A percentile compares a stretch with the other conserved stretches of the same genome.
Evolutionary conservation across 2,888 invertebrate genomes (phyloP).

Genomic region (Drosophila siamana): DNA sequence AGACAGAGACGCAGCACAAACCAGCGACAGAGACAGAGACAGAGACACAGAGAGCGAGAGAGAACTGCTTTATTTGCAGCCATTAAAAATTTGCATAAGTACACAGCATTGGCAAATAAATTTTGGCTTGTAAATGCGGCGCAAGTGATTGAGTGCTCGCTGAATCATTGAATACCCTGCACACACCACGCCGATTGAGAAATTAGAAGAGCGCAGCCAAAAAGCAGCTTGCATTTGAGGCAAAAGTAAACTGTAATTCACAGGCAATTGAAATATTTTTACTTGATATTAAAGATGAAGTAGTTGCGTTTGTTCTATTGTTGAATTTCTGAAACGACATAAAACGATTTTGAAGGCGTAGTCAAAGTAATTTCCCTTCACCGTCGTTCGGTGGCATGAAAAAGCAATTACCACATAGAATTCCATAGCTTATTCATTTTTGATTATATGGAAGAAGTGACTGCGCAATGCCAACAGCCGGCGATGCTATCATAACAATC

Average conservation of each 20-base stretch:
- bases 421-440: neutral
- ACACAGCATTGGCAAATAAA: constrained; percentile 47
- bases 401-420: neutral
- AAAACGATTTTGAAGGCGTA: no score
- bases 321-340: no score
- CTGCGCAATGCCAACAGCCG: constrained; percentile 12
- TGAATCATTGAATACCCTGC: constrained; percentile 38
- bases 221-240: no score
- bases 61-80: constrained; percentile 51
- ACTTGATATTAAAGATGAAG: no score
- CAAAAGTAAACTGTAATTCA: no score
- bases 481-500: constrained; percentile 22
- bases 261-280: no score
- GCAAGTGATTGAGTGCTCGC: constrained; percentile 15
- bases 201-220: neutral
- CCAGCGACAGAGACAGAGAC: neutral
- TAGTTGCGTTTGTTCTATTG: no score
- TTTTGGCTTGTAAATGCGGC: constrained; percentile 40
- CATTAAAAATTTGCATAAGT: constrained; percentile 65
- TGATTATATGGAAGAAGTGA: neutral
- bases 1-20: constrained; percentile 6
- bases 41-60: neutral
- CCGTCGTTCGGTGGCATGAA: neutral
- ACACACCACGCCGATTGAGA: neutral
- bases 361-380: neutral